These are phyloP conservation scores for Yponomeuta malinellus DNA, from an alignment of 2,888 invertebrate species.

Conservation along the genomic window DNA sequence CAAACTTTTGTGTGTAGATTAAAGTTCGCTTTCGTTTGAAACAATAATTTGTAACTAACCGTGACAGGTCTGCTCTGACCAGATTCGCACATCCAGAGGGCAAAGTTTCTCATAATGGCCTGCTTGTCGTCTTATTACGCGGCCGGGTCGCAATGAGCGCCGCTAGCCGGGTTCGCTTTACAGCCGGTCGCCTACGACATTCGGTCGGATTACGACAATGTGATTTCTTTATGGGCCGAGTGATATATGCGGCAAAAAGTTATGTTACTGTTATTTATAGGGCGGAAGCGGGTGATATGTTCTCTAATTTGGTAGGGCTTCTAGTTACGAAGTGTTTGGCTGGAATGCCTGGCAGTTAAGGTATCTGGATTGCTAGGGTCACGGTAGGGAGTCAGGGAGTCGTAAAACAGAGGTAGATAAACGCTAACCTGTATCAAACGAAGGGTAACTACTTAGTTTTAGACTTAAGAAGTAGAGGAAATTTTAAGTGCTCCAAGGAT, in stretches of 20 bases:
- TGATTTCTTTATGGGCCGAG: constrained; percentile 18
- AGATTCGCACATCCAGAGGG: constrained; percentile 19
- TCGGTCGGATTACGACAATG: constrained; percentile 22
- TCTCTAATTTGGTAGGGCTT: neutral
- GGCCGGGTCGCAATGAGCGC: constrained; percentile 25
- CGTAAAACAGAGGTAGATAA: too few species aligned
- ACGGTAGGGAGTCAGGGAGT: too few species aligned
- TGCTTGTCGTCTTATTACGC: constrained; percentile 35
- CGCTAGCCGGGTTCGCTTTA: constrained; percentile 23
- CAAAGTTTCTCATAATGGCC: constrained; percentile 41
- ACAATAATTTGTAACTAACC: neutral
- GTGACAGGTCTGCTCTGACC: neutral
- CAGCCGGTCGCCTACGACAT: constrained; percentile 24
- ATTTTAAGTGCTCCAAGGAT: too few species aligned
- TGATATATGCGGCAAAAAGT: constrained; percentile 10
- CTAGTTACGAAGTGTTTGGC: neutral
- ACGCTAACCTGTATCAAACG: neutral
- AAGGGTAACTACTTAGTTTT: neutral
- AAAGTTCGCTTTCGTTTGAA: too few species aligned
- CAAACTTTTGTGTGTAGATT: too few species aligned
- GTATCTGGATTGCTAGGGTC: neutral
- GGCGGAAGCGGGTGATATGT: neutral
- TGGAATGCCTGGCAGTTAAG: neutral
- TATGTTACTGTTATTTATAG: constrained; percentile 1
- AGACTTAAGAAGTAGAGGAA: too few species aligned